Base-by-base conservation (phyloP, 2,888 invertebrate species). In the Coleophora flavipennella region DNA sequence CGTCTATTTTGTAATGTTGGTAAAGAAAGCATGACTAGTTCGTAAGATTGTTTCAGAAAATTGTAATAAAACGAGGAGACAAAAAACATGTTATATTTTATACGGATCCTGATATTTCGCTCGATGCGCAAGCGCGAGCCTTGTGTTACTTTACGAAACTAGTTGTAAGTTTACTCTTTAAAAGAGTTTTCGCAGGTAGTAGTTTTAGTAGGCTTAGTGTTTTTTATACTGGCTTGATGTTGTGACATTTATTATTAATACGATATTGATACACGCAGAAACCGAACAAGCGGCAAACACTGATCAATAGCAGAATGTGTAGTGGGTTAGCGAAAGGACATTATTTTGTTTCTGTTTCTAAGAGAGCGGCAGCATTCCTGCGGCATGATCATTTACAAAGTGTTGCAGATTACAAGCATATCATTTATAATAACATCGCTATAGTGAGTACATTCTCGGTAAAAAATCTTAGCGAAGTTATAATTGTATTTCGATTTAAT, bases 171-270 rank as follows among this genome's bases (percentile, higher is more conserved):
- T 71, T 67, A 64, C 85, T 85, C 85, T 85, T 83, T 69, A 71
- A 84, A 85, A 85, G 85, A 83, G 85, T 77, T 73, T 80, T 78
- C 72, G 78, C 78, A 83, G 79, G 79, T 78, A 83, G 83, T 83
- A 83, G 81, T 70, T 75, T 74, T 81, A 77, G 73, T 83, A 85
- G 77, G 85, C 85, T 85, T 85, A 85, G 83, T 81, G 84, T 83
- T 85, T 85, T 75, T 85, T 85, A 85, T 85, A 85, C 85, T 68
- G 75, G 85, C 85, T 85, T 85, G 80, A 84, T 85, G 85, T 85
- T 85, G 85, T 85, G 84, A 84, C 76, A 77, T 78, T 78, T 79
- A 73, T 74, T 69, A 72, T 72, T 73, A 75, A 71, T 75, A 61
- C 72, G 66, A 75, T 74, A 77, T 65, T 57, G 67, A 66, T 67